Conservation (phyloP, 2,888 invertebrate species). For the Agrochola litura region DNA sequence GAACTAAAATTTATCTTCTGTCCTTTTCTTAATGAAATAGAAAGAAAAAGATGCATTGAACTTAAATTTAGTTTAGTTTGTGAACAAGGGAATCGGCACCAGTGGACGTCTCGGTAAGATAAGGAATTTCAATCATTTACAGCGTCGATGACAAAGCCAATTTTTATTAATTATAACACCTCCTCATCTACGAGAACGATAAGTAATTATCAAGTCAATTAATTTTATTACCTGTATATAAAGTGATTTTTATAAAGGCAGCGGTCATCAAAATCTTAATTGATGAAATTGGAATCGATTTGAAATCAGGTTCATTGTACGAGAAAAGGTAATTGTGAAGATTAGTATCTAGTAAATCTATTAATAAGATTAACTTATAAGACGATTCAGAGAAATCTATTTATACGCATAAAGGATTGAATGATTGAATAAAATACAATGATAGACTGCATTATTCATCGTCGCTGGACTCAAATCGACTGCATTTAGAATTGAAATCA, state of each 20-base stretch:
- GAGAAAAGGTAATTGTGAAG: slow-evolving; percentile 55
- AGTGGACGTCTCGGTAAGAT: neutral
- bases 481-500: slow-evolving; percentile 55
- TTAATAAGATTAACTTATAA: slow-evolving; percentile 66
- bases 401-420: slow-evolving; percentile 57
- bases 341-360: slow-evolving; percentile 58
- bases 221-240: slow-evolving; percentile 31
- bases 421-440: slow-evolving; percentile 57
- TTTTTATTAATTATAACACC: slow-evolving; percentile 2
- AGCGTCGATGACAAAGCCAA: neutral
- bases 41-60: too few species aligned
- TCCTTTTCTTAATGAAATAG: too few species aligned
- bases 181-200: neutral
- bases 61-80: too few species aligned
- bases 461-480: slow-evolving; percentile 35
- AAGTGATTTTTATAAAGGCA: slow-evolving; percentile 29
- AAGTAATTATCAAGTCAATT: slow-evolving; percentile 31
- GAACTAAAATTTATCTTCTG: too few species aligned
- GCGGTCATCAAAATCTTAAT: slow-evolving; percentile 28
- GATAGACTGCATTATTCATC: slow-evolving; percentile 61
- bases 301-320: slow-evolving; percentile 70
- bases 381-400: slow-evolving; percentile 58
- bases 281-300: slow-evolving; percentile 42
- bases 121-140: neutral
- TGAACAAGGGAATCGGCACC: too few species aligned